Evolutionary conservation across 2,797 vertebrate genomes (phyloP).

Genomic region (Platyrinchus mystaceus): DNA sequence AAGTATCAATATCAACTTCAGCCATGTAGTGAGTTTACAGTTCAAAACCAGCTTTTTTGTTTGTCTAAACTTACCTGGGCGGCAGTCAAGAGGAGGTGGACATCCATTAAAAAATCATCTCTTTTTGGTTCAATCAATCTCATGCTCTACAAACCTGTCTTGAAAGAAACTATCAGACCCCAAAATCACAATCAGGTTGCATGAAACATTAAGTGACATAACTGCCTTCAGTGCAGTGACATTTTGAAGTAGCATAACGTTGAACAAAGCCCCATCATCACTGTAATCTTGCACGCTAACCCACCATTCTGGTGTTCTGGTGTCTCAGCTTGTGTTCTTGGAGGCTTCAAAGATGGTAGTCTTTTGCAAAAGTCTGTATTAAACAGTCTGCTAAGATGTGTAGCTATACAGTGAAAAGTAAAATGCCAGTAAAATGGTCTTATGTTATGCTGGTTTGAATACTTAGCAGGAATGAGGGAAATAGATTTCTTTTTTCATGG

Average conservation of each 20-base stretch:
- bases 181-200: background rate
- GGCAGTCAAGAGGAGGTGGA: background rate
- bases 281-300: background rate
- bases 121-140: background rate
- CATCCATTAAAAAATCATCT: rapidly evolving
- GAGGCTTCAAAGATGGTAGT: background rate
- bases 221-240: background rate
- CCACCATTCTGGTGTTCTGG: rapidly evolving
- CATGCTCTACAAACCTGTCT: background rate
- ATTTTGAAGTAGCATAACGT: background rate
- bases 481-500: rapidly evolving
- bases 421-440: background rate
- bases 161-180: background rate
- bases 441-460: background rate
- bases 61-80: background rate
- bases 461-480: background rate
- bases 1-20: background rate
- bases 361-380: background rate
- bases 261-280: background rate
- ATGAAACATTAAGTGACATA: background rate
- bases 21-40: background rate
- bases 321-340: background rate
- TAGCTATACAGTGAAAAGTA: background rate
- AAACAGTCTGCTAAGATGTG: background rate
- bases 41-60: background rate